Percentiles rank a stretch among this genome's conserved stretches.
Conservation (phyloP, 1,140 invertebrate species). For the Eueides isabella region DNA sequence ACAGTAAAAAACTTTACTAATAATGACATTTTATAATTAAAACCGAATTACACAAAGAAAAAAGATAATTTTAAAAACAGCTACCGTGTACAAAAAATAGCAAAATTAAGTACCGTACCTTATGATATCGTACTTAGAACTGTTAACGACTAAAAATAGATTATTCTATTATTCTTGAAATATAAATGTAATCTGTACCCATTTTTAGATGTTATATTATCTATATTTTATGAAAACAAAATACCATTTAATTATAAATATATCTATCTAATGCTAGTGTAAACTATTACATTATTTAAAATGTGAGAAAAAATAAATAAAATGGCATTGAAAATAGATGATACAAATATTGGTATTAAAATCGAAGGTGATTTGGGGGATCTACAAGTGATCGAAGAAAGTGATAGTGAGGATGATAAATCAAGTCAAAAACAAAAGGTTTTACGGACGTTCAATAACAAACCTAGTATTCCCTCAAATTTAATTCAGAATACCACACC, state of each 20-base stretch:
- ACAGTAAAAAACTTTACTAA: too few relatives aligned
- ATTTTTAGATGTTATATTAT: background rate
- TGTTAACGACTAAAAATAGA: too few relatives aligned
- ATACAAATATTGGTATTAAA: slow-evolving; percentile 51
- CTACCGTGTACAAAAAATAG: too few relatives aligned
- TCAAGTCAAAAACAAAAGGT: slow-evolving; percentile 38
- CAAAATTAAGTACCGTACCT: too few relatives aligned
- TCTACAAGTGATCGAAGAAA: slow-evolving; percentile 57
- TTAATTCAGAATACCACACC: slow-evolving; percentile 51
- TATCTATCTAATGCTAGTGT: background rate
- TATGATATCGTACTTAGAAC: too few relatives aligned
- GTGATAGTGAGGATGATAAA: slow-evolving; percentile 49
- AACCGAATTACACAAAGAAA: too few relatives aligned
- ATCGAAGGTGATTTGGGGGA: slow-evolving; percentile 62
- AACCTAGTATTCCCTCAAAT: slow-evolving; percentile 45
- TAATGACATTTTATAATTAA: too few relatives aligned
- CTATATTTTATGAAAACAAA: background rate
- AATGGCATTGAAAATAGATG: slow-evolving; percentile 54
- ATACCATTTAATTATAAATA: too few relatives aligned
- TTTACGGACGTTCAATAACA: slow-evolving; percentile 40
- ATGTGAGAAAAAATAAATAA: slow-evolving; percentile 26
- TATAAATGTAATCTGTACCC: background rate
- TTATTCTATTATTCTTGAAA: too few relatives aligned
- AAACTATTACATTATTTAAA: background rate
- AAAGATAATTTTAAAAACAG: too few relatives aligned